Conservation (phyloP, 2,888 invertebrate genomes). For the Ophion ventricosus region DNA sequence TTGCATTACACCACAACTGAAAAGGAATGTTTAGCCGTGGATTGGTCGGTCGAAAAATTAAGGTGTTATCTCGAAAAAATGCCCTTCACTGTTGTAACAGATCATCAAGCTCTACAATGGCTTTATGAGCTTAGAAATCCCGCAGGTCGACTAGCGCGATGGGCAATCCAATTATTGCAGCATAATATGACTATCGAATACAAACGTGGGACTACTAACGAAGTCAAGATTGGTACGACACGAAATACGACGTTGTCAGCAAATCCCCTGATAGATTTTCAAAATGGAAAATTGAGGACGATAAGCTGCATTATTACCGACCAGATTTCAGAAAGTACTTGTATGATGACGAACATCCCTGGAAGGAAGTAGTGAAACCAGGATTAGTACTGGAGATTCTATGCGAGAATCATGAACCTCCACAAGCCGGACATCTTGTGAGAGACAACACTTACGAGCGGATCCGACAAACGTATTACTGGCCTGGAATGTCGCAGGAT, state of each 20-base stretch:
- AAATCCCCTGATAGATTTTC: slow-evolving; percentile 9
- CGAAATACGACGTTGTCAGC: slow-evolving; percentile 10
- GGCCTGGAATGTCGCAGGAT: slow-evolving; percentile 47
- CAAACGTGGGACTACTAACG: slow-evolving; percentile 57
- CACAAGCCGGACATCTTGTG: background rate
- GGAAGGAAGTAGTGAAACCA: slow-evolving; percentile 42
- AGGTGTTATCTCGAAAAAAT: slow-evolving; percentile 52
- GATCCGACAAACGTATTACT: slow-evolving; percentile 55
- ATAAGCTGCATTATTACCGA: slow-evolving; percentile 19
- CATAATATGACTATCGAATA: slow-evolving; percentile 51
- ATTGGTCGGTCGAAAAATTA: slow-evolving; percentile 57
- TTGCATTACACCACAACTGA: slow-evolving; percentile 54
- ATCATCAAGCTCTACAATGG: slow-evolving; percentile 55
- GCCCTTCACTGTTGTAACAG: slow-evolving; percentile 53
- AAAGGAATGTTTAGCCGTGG: slow-evolving; percentile 56
- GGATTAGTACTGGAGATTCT: slow-evolving; percentile 37
- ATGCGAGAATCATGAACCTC: slow-evolving; percentile 43
- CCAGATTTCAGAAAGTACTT: slow-evolving; percentile 44
- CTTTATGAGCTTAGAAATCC: slow-evolving; percentile 44
- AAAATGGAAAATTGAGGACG: slow-evolving; percentile 6
- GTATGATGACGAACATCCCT: slow-evolving; percentile 23
- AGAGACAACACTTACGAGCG: slow-evolving; percentile 56
- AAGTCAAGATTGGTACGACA: slow-evolving; percentile 28
- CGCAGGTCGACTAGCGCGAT: slow-evolving; percentile 57
- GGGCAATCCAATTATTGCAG: slow-evolving; percentile 56